These are phyloP conservation scores for Ophraella communa DNA, from an alignment of 2,888 invertebrate species.

Conservation along the genomic window DNA sequence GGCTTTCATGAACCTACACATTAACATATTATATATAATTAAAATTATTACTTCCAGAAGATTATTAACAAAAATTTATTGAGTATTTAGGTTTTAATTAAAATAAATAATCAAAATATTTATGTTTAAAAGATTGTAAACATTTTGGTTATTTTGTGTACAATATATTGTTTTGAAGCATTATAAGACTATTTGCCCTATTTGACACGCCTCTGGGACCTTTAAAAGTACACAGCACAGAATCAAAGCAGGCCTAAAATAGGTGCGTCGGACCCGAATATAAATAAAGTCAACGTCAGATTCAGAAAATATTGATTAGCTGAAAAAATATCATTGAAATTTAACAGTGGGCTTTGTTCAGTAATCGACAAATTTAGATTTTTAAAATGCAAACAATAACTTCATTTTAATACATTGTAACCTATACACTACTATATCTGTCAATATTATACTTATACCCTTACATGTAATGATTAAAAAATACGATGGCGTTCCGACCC, in stretches of 20 bases:
- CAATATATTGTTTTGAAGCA: not conserved
- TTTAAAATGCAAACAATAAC: slow-evolving; percentile 1
- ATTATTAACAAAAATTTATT: no score
- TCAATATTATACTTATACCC: slow-evolving; percentile 2
- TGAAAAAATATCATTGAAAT: slow-evolving; percentile 35
- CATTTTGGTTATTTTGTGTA: not conserved
- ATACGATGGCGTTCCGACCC: not conserved
- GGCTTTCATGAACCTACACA: no score
- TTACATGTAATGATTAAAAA: no score
- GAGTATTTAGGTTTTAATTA: not conserved
- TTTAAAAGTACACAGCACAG: slow-evolving; percentile 34
- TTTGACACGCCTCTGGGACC: slow-evolving; percentile 36
- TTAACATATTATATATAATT: no score
- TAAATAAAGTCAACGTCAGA: slow-evolving; percentile 55
- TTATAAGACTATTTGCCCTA: slow-evolving; percentile 11
- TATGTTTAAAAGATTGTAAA: not conserved
- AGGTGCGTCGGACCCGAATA: slow-evolving; percentile 49
- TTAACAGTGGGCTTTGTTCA: slow-evolving; percentile 20
- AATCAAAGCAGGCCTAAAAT: slow-evolving; percentile 46
- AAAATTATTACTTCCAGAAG: no score
- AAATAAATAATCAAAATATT: not conserved
- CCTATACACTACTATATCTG: slow-evolving; percentile 4
- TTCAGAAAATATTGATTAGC: slow-evolving; percentile 55
- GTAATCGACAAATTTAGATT: slow-evolving; percentile 19
- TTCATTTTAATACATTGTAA: slow-evolving; percentile 1